Percentiles rank a stretch among this genome's conserved stretches.
Evolutionary conservation across 30 jellyfish, hydroid and myxozoan genomes (phyloP).

Genomic region (Nemopilema nomurai): DNA sequence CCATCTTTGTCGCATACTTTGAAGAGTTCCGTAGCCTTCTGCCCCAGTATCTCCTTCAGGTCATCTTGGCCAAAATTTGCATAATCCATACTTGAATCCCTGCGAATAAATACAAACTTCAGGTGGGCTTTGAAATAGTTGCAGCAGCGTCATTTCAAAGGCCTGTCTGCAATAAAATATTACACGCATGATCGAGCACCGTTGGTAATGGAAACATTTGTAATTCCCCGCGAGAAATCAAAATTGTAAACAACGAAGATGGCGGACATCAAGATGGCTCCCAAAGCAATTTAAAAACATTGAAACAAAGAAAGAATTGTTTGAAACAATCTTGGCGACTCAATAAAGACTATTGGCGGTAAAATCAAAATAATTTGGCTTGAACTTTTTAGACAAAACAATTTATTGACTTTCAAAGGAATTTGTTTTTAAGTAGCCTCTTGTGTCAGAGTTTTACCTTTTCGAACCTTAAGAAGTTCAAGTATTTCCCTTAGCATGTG

Average conservation of each 20-base stretch:
- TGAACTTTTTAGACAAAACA: no score
- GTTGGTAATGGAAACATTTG: slow-evolving; percentile 39
- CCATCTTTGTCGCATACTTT: slow-evolving; percentile 81
- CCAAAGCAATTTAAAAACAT: no score
- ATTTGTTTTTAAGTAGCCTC: no score
- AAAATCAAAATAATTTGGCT: no score
- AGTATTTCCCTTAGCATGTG: no score
- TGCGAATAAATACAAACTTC: slow-evolving; percentile 17
- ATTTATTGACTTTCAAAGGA: no score
- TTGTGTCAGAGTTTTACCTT: no score
- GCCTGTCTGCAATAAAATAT: not conserved
- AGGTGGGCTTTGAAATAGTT: not conserved
- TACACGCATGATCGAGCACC: slow-evolving; percentile 1
- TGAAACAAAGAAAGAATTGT: no score
- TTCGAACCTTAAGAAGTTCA: no score
- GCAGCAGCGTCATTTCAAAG: not conserved
- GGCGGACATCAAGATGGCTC: slow-evolving; percentile 19
- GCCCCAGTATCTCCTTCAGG: slow-evolving; percentile 65
- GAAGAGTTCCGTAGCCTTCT: slow-evolving; percentile 86
- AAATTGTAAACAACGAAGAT: slow-evolving; percentile 21
- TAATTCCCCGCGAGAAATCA: slow-evolving; percentile 26
- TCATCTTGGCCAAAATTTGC: slow-evolving; percentile 81
- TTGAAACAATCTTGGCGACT: no score
- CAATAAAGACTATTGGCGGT: no score
- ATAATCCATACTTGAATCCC: slow-evolving; percentile 76